These are phyloP conservation scores for Geotrypetes seraphini DNA, from an alignment of 2,797 vertebrate species.

Conservation along the genomic window DNA sequence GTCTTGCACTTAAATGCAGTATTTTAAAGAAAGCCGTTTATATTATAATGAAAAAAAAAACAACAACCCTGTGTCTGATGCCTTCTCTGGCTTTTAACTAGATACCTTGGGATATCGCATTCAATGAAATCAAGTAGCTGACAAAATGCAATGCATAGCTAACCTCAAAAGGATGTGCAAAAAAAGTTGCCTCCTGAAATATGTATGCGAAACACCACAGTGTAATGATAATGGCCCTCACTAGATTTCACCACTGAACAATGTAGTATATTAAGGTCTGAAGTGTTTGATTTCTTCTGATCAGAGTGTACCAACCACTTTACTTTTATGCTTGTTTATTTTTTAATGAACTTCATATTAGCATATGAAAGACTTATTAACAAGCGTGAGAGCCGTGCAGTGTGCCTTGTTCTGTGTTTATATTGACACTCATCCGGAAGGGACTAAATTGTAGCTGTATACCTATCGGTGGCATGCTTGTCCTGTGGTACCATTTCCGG, in stretches of 20 bases:
- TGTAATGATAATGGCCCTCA: constrained; percentile 25
- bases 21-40: constrained; percentile 9
- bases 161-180: constrained; percentile 22
- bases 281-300: constrained; percentile 19
- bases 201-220: constrained; percentile 22
- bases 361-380: constrained; percentile 7
- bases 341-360: constrained; percentile 22
- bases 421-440: background rate
- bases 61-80: constrained; percentile 14
- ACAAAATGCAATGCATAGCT: constrained; percentile 20
- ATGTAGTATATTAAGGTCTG: constrained; percentile 11
- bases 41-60: constrained; percentile 10
- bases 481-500: background rate
- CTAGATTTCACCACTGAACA: constrained; percentile 18
- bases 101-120: constrained; percentile 23
- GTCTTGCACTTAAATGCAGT: constrained; percentile 2
- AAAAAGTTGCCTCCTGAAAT: constrained; percentile 36
- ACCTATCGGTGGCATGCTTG: constrained; percentile 26
- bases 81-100: constrained; percentile 32
- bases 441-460: rapidly evolving
- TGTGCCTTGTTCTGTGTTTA: background rate
- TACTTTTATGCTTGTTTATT: constrained; percentile 24
- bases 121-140: constrained; percentile 28
- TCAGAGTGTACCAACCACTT: constrained; percentile 11
- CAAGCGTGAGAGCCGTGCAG: background rate